Evolutionary conservation across 2,888 invertebrate species (phyloP), one percentile per base, ranked within the genome.

Genomic region (Macaria notata): DNA sequence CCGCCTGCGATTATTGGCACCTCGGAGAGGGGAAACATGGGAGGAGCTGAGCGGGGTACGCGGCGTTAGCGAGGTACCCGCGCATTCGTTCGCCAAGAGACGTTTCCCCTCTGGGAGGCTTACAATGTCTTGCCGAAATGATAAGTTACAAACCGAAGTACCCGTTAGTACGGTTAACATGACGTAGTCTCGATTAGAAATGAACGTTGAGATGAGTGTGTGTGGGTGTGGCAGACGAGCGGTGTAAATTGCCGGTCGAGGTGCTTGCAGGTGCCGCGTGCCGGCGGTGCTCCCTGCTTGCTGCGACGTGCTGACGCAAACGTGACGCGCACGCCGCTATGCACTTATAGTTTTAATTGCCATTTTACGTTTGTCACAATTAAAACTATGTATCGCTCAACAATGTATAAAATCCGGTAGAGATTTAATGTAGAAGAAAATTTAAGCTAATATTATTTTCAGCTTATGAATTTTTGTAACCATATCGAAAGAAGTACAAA

Each of bases 401-500:
- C 51, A 46, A 53, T 49, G 49, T 62, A 52, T 62, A 49, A 50
- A 50, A 73, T 73, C 71, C 71, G 78, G 75, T 73, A 71, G 66
- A 75, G 50, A 73, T 72, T 75, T 77, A 75, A 75, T 68, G 69
- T 78, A 75, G 78, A 78, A 82, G 74, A 80, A 76, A 78, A 71
- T 72, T 73, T 80, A 79, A 77, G 79, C 81, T 83, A 80, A 79
- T 74, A 80, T 80, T 79, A 78, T 75, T 80, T 73, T 77, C 76
- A 78, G 79, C 81, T 73, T 76, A 81, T 77, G 74, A 78, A 79
- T 74, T 73, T 78, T 66, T 74, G 78, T 81, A 77, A 78, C 75
- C 75, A 76, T 81, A 83, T 82, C 78, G 82, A 85, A 82, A 84
- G 81, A 83, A 83, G 81, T 86, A 84, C 78, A 86, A 86, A 88